These are phyloP conservation scores for Ctenicera cuprea DNA, from an alignment of 2,888 invertebrate species.

Conservation along the genomic window DNA sequence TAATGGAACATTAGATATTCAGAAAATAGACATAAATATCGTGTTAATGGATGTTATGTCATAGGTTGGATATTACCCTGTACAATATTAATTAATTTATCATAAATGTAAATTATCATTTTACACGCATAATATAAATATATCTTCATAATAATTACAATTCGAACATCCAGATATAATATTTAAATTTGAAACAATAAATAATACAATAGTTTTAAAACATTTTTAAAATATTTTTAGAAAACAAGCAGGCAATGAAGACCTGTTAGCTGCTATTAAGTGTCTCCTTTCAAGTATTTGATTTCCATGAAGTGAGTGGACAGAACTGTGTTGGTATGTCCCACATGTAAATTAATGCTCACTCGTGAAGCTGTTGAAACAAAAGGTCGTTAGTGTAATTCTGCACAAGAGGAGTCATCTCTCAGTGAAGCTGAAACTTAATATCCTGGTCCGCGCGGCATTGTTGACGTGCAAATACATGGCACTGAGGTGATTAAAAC, in stretches of 20 bases:
- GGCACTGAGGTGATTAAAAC: slow-evolving; percentile 55
- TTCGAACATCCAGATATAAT: neutral
- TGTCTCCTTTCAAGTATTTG: slow-evolving; percentile 10
- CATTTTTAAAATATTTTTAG: no score
- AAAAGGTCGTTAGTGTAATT: slow-evolving; percentile 50
- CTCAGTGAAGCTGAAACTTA: slow-evolving; percentile 49
- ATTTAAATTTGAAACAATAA: neutral
- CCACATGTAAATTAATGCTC: slow-evolving; percentile 49
- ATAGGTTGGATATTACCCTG: slow-evolving; percentile 1
- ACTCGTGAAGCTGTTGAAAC: slow-evolving; percentile 48
- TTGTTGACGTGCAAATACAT: slow-evolving; percentile 55
- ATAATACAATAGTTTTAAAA: neutral
- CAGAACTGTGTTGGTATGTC: slow-evolving; percentile 33
- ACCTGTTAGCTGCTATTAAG: neutral
- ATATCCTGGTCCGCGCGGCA: slow-evolving; percentile 50
- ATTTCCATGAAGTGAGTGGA: slow-evolving; percentile 32
- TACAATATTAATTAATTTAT: slow-evolving; percentile 24
- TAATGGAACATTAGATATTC: neutral
- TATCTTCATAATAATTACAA: neutral
- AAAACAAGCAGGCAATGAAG: neutral
- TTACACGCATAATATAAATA: neutral
- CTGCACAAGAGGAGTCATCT: slow-evolving; percentile 50
- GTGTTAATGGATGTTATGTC: slow-evolving; percentile 1
- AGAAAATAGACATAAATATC: neutral
- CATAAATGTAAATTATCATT: slow-evolving; percentile 2